Evolutionary conservation across 2,797 vertebrate genomes (phyloP).

Genomic region (Dicrostonyx torquatus): DNA sequence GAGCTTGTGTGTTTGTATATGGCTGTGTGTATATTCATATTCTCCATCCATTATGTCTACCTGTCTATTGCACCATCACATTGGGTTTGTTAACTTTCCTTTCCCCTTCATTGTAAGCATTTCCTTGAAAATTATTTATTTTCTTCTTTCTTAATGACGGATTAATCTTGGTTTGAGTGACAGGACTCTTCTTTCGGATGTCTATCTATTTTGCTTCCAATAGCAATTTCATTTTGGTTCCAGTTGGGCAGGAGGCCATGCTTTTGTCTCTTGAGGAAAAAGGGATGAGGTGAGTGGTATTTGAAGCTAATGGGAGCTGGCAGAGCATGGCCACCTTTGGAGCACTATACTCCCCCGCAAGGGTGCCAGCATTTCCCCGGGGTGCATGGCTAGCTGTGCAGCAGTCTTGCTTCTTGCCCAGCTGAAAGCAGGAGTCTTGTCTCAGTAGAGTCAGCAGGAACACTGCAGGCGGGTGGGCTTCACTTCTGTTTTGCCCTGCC

Average conservation of each 20-base stretch:
- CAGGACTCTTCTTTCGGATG: not conserved
- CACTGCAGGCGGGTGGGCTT: conserved; percentile 72
- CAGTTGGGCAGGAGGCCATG: not conserved
- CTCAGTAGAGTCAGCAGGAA: conserved; percentile 67
- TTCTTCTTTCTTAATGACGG: not conserved
- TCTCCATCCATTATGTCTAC: not conserved
- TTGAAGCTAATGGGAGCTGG: conserved; percentile 36
- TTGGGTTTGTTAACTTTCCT: not conserved
- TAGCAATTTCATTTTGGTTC: not conserved
- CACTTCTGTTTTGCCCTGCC: conserved; percentile 61
- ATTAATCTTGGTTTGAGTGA: not conserved
- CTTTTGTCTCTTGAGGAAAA: conserved; percentile 52
- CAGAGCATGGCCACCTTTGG: conserved; percentile 59
- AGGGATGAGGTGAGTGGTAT: conserved; percentile 45
- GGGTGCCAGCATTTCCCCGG: not conserved
- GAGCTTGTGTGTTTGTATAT: not conserved
- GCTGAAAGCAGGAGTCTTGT: not conserved
- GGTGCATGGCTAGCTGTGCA: not conserved
- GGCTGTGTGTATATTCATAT: not conserved
- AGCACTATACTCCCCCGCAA: conserved; percentile 61
- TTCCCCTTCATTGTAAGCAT: not conserved
- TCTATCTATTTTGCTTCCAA: not conserved
- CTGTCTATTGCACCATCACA: not conserved
- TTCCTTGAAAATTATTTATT: not conserved
- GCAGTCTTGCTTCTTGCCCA: conserved; percentile 31